Base-by-base conservation (phyloP, 1,140 invertebrate species). In the Glossosoma conforme region DNA sequence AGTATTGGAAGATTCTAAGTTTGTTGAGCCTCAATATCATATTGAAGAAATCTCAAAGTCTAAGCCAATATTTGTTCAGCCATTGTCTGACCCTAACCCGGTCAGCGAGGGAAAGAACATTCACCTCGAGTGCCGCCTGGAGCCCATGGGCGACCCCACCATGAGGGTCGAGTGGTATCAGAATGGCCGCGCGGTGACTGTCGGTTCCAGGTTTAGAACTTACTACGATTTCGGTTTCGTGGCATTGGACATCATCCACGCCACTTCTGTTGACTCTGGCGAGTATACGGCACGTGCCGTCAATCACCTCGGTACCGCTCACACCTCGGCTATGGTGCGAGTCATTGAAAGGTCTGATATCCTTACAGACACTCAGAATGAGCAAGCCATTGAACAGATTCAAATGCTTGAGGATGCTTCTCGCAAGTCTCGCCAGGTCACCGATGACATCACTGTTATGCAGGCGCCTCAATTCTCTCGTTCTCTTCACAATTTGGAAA, bases 111-210 rank as follows among this genome's bases (percentile, higher is more conserved):
- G 92, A 20, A 89, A 89, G 66, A 92, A 93, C 62, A 87, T 95
- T 64, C 93, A 94, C 62, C 70, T 94, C 35, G 91, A 94, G 67
- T 91, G 91, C 60, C 79, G 90, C 35, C 69, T 96, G 45, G 93
- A 96, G 67, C 92, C 93, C 1, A 92, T 93, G 84, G 89, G 89
- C 18, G 93, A 96, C 73, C 91, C 91, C n/a, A 92, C 90, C 1
- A 93, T 96, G 89, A 79, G 87, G 62, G 90, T 96, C 2, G 93
- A 96, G 74, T 97, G 93, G 93, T 94, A 88, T 75, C 88, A 91
- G 54, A 95, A 97, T 72, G 93, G 91, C 20, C 81, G 82, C 60
- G 83, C 89, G 8, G 80, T 93, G 0, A 91, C 89, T 6, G 86
- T 93, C 45, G 89, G 89, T 37, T 94, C 91, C 3, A 80, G 93